Evolutionary conservation across 2,888 invertebrate genomes (phyloP).

Genomic region (Eustalomyia histrio): DNA sequence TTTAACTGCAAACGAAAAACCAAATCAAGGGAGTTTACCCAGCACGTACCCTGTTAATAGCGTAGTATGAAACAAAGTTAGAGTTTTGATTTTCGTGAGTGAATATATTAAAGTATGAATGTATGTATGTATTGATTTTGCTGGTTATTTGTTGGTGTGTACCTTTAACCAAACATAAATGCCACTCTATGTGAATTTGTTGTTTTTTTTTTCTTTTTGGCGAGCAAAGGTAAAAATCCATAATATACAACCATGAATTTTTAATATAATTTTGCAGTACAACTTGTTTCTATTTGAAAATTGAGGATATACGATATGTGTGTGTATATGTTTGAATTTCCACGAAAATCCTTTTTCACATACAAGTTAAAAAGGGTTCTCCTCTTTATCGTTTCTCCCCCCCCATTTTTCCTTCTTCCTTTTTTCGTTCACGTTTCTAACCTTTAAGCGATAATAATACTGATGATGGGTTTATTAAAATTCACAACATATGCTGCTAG

Average conservation of each 20-base stretch:
- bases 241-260: constrained; percentile 60
- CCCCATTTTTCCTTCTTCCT: neutral
- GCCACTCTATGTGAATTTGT: neutral
- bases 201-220: neutral
- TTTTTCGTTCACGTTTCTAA: too few species aligned
- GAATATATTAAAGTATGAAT: neutral
- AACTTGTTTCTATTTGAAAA: neutral
- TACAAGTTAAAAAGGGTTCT: constrained; percentile 1
- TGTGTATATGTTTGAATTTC: neutral
- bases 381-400: neutral
- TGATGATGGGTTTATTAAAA: constrained; percentile 66
- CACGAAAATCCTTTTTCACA: neutral
- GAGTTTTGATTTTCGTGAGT: neutral
- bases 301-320: too few species aligned
- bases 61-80: constrained; percentile 42
- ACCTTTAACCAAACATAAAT: neutral
- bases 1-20: neutral
- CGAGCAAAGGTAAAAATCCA: constrained; percentile 18
- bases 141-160: neutral
- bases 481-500: constrained; percentile 66
- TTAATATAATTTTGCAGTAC: constrained; percentile 61
- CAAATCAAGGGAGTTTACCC: constrained; percentile 16
- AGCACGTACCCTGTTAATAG: constrained; percentile 58
- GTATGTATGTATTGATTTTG: neutral
- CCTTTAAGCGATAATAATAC: constrained; percentile 13